Percentiles rank a stretch among this genome's conserved stretches.
Conservation (phyloP, 2,797 vertebrate genomes). For the Glyptemys insculpta region DNA sequence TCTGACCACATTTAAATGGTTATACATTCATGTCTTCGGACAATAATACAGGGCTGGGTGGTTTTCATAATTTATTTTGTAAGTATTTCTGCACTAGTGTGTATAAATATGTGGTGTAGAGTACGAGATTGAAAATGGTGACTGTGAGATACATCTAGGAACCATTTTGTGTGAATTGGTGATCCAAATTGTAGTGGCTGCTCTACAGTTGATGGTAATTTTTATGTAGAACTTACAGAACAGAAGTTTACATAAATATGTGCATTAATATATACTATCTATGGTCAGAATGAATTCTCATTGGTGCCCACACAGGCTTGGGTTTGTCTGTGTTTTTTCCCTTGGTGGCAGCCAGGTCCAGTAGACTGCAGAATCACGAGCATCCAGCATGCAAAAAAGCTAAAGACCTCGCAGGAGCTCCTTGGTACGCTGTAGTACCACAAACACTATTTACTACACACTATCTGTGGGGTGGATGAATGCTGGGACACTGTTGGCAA, state of each 20-base stretch:
- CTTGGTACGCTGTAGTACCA: background rate
- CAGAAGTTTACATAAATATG: background rate
- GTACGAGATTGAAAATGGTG: background rate
- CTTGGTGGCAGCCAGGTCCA: rapidly evolving
- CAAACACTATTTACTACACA: background rate
- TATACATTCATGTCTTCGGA: background rate
- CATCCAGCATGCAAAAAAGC: rapidly evolving
- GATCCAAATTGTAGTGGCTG: background rate
- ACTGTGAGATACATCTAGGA: background rate
- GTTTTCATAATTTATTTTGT: background rate
- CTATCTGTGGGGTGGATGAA: background rate
- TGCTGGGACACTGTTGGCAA: background rate
- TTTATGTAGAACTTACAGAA: background rate
- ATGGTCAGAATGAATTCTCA: no score
- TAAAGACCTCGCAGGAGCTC: background rate
- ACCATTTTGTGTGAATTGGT: background rate
- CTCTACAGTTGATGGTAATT: background rate
- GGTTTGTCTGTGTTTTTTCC: background rate
- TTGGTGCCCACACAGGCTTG: background rate
- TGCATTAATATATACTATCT: no score
- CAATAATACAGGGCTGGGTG: background rate
- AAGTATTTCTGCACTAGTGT: background rate
- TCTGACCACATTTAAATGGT: background rate
- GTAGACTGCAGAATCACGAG: background rate
- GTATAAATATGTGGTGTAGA: background rate